Percentiles rank a stretch among this genome's conserved stretches.
Evolutionary conservation across 2,888 invertebrate genomes (phyloP).

Genomic region (Halictus ligatus): DNA sequence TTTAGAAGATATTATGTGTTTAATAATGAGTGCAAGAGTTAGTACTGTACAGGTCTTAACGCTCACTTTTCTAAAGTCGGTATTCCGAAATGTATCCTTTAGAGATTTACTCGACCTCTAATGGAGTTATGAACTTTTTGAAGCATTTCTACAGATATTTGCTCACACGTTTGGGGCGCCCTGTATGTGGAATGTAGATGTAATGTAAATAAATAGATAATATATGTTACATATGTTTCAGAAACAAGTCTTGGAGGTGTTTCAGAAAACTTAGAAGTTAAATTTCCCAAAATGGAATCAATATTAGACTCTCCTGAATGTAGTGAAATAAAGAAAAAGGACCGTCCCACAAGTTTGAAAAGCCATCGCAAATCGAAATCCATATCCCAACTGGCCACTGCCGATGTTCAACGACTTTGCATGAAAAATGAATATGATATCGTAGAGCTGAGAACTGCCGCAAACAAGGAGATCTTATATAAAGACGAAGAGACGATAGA

Average conservation of each 20-base stretch:
- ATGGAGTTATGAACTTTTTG: too few species aligned
- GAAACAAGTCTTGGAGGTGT: conserved; percentile 64
- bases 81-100: too few species aligned
- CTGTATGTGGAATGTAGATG: too few species aligned
- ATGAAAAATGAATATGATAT: conserved; percentile 51
- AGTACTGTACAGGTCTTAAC: too few species aligned
- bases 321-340: conserved; percentile 51
- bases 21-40: too few species aligned
- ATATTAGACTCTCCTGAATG: conserved; percentile 8
- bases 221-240: conserved; percentile 34
- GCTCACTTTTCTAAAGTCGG: too few species aligned
- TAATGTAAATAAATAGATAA: not conserved
- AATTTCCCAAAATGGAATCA: conserved; percentile 54
- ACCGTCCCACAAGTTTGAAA: conserved; percentile 59
- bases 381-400: conserved; percentile 36
- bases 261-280: conserved; percentile 66
- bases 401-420: conserved; percentile 39
- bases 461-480: conserved; percentile 52
- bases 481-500: conserved; percentile 50
- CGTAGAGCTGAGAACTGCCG: conserved; percentile 45
- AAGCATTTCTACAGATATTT: too few species aligned
- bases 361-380: conserved; percentile 50
- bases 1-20: too few species aligned
- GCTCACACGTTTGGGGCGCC: too few species aligned
- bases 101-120: too few species aligned